A percentile compares a stretch with the other conserved stretches of the same genome.
phyloP scores from a whole-genome alignment of 2,113 vertebrate genomes.

The Pluvialis apricaria region DNA sequence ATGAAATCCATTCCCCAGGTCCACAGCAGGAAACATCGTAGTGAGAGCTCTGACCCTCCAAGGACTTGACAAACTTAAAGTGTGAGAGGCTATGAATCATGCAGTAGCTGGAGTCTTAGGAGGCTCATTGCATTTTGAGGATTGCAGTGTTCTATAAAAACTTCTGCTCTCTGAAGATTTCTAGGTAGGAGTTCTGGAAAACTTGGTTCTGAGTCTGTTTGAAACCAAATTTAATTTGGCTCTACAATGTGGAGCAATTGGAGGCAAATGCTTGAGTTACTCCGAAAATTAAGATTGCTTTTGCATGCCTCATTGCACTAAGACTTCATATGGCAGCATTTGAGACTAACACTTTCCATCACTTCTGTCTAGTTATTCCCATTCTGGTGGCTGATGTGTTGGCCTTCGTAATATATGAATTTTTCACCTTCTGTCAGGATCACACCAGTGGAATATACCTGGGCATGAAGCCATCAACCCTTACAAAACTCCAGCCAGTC shows the following conservation, averaged over 20 bases:
- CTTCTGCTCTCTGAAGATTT: not conserved
- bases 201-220: not conserved
- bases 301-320: not conserved
- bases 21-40: not conserved
- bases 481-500: not conserved
- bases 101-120: not conserved
- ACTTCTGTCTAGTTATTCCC: not conserved
- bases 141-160: not conserved
- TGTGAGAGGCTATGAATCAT: not conserved
- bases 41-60: not conserved
- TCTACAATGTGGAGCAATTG: accelerated
- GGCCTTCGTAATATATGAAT: not conserved
- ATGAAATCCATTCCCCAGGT: not conserved
- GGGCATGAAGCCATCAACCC: not conserved
- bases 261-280: not conserved
- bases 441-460: not conserved
- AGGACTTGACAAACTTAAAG: not conserved
- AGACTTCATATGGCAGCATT: not conserved
- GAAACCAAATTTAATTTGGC: not conserved
- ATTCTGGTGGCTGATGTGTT: not conserved
- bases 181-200: not conserved
- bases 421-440: not conserved
- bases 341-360: not conserved
- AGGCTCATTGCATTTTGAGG: not conserved
- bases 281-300: not conserved